These are phyloP conservation scores for Hexactinellida sp. DNA, from an alignment of 37 sponge, comb jelly and placozoan species.

Conservation along the genomic window DNA sequence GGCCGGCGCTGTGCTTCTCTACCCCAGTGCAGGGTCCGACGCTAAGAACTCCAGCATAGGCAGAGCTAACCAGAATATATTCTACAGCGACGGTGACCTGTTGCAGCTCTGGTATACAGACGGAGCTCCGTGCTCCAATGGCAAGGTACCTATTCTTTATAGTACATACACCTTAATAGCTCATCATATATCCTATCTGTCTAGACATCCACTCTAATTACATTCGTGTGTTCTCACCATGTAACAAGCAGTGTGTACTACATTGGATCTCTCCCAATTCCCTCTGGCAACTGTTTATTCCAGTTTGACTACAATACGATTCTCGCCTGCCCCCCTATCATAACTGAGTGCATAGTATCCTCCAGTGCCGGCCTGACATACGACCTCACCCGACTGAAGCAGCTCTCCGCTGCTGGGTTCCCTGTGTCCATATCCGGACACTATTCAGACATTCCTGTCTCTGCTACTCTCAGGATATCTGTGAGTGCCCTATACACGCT, in stretches of 20 bases:
- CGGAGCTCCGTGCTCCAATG: background rate
- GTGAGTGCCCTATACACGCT: background rate
- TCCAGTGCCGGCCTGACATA: background rate
- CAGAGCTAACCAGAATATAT: background rate
- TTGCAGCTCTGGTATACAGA: background rate
- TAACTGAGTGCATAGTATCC: background rate
- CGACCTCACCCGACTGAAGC: background rate
- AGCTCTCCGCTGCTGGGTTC: background rate
- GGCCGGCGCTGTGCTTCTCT: background rate
- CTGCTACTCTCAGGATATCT: background rate
- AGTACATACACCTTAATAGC: too few species aligned
- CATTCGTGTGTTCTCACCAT: background rate
- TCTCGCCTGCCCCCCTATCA: background rate
- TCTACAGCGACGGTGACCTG: background rate
- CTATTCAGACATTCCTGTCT: background rate
- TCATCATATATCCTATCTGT: too few species aligned
- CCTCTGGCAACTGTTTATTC: background rate
- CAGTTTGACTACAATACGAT: background rate
- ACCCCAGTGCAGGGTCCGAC: background rate
- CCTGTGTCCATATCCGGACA: background rate
- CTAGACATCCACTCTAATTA: background rate
- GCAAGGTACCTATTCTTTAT: background rate
- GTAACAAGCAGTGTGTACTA: background rate
- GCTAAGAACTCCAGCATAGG: background rate
- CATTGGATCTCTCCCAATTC: background rate